Evolutionary conservation across 2,797 vertebrate genomes (phyloP), one percentile per base, ranked within the genome.

Genomic region (Spizella passerina): DNA sequence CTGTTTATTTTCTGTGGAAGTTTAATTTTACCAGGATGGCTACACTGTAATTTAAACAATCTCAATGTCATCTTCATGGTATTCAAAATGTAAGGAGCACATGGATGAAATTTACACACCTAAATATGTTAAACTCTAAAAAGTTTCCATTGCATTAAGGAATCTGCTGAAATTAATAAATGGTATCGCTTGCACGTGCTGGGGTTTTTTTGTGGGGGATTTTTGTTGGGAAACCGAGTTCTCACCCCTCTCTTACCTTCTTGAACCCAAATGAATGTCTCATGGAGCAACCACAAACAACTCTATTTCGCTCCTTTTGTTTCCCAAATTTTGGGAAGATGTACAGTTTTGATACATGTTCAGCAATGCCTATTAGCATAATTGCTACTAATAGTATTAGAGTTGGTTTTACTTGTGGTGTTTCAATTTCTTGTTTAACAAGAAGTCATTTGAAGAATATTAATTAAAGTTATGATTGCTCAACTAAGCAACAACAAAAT

Each of bases 391-490:
- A 69, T 53, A n/a, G 16, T 36, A 16, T 64, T 13, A 71, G 53
- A 29, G 46, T 46, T 83, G 57, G 57, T 88, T 59, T 68, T 80
- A 46, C 49, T 57, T 81, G 55, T 41, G 68, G 47, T 73, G 63
- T 43, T 93, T 84, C 61, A 52, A 16, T 71, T 82, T 78, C 63
- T 91, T 84, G 56, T 81, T 88, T 78, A 84, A 84, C 88, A 86
- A 55, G 68, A 52, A 93, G n/a, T 52, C 26, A 38, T 60, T 65
- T 68, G 49, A 90, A 90, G 93, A 86, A 56, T 59, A 60, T 60
- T 87, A 91, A 78, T 79, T 84, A 41, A 92, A 90, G 46, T 69
- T 86, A 56, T 7, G 29, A 34, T 57, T 88, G 69, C 24, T 47
- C 77, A 94, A 68, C 59, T 23, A 32, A 88, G 80, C 72, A 86